Conservation (phyloP, 2,113 vertebrate genomes). For the Eptesicus fuscus region DNA sequence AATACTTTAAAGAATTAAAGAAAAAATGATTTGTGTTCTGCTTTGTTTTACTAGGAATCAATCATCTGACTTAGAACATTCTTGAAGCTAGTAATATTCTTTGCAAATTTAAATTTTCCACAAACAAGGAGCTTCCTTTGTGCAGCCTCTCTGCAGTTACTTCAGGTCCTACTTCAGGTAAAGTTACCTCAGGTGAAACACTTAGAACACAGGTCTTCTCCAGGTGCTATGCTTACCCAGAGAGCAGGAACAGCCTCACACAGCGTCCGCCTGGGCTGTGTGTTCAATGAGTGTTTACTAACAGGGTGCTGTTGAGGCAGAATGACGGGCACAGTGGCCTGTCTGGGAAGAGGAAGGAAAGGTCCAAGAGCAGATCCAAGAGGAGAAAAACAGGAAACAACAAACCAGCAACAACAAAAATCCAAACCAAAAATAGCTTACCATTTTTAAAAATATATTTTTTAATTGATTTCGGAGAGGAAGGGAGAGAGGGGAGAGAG, state of each 20-base stretch:
- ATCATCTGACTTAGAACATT: not conserved
- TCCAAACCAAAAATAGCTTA: not conserved
- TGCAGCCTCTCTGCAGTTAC: not conserved
- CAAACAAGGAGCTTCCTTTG: not conserved
- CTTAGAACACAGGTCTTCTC: not conserved
- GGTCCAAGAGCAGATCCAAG: not conserved
- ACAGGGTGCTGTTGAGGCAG: not conserved
- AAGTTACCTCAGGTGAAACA: not conserved
- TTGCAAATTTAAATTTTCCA: not conserved
- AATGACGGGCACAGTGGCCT: not conserved
- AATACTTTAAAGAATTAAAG: too few species aligned
- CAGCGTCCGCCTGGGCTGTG: not conserved
- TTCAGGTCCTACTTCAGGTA: too few species aligned
- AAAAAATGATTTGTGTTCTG: not conserved
- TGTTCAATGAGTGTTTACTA: not conserved
- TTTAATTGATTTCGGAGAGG: too few species aligned
- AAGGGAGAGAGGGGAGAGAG: too few species aligned
- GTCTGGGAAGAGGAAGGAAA: not conserved
- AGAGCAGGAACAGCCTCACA: not conserved
- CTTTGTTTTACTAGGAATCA: not conserved
- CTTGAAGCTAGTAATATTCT: not conserved
- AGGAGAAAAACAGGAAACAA: not conserved
- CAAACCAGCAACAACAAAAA: not conserved
- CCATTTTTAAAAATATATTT: too few species aligned
- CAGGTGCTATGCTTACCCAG: fast-evolving